Evolutionary conservation across 2,888 invertebrate genomes (phyloP), one percentile per base, ranked within the genome.

Genomic region (Phengaris alcon): DNA sequence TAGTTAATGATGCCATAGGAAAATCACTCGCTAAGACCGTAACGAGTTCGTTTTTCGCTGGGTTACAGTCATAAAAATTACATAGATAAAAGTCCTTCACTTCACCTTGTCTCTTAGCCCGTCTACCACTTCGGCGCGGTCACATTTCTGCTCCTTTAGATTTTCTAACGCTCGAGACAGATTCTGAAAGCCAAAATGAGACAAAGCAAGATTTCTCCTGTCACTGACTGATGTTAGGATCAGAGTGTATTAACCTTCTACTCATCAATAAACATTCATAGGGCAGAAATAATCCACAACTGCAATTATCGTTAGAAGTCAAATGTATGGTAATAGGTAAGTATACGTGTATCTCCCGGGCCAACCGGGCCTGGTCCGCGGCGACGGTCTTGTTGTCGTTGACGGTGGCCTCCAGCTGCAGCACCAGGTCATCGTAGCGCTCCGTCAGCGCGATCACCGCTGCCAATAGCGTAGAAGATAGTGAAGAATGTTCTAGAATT

Each of bases 71-170:
- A 22, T 22, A 22, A 22, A 22, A 22, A 22, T 22, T 35, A 35
- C 35, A 70, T 51, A 35, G 22, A 46, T 52, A 54, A 10, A 59
- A 35, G 51, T 22, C n/a, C 35, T 44, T 75, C 68, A 89, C 91
- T 44, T 75, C 68, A 89, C 91, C 88, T 93, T 93, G 76, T 92
- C 91, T 9, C 87, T 81, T 0, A 92, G 84, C 0, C 88, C 88
- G 52, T 93, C 93, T 4, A 83, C 68, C 2, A 93, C 86, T 79
- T 93, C 93, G 59, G 91, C 91, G 0, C 88, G 84, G 72, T 93
- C 93, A 9, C 88, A 88, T 76, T 93, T 93, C 79, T 90, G 85
- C 68, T 91, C 92, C 0, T 87, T 84, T 54, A 93, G 79, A 83
- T 86, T 85, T 79, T 92, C 93, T 10, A 91, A 86, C 35, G 84